phyloP scores from a whole-genome alignment of 1,140 invertebrate species.

The Drosophila truncata region DNA sequence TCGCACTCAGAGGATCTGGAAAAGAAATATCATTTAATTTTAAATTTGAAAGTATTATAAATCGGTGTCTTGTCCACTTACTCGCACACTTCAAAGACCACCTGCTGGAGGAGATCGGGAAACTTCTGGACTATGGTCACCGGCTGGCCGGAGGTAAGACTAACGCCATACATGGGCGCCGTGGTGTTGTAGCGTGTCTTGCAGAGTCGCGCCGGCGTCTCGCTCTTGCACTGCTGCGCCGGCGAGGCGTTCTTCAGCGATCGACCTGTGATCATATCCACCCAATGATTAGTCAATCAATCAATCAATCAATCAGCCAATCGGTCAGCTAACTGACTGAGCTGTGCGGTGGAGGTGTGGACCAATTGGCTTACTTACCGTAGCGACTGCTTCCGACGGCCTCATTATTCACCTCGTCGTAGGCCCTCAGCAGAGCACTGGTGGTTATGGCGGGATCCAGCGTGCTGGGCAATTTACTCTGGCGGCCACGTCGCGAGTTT shows the following conservation, averaged over 20 bases:
- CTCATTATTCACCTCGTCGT: conserved; percentile 87
- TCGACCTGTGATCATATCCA: conserved; percentile 64
- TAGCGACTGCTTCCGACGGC: conserved; percentile 79
- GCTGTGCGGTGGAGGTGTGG: conserved; percentile 36
- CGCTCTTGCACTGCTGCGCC: conserved; percentile 86
- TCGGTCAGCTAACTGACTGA: conserved; percentile 6
- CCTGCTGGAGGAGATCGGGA: conserved; percentile 96
- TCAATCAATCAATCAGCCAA: conserved; percentile 28
- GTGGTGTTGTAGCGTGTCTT: conserved; percentile 96
- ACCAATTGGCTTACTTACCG: conserved; percentile 76
- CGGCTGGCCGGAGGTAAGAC: conserved; percentile 95
- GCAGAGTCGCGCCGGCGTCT: conserved; percentile 91
- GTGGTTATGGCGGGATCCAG: conserved; percentile 90
- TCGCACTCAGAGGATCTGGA: conserved; percentile 94
- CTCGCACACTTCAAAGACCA: conserved; percentile 96
- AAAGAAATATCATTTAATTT: background rate
- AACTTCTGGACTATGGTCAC: conserved; percentile 98
- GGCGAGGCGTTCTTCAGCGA: conserved; percentile 71
- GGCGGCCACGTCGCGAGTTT: conserved; percentile 82
- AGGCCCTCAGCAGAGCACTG: conserved; percentile 89
- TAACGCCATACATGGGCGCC: conserved; percentile 96
- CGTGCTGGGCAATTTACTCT: conserved; percentile 86
- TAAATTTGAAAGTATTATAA: background rate
- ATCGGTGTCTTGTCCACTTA: conserved; percentile 80
- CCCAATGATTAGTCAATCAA: conserved; percentile 36